Conservation (phyloP, 2,888 invertebrate genomes). For the Scrobipalpa costella region DNA sequence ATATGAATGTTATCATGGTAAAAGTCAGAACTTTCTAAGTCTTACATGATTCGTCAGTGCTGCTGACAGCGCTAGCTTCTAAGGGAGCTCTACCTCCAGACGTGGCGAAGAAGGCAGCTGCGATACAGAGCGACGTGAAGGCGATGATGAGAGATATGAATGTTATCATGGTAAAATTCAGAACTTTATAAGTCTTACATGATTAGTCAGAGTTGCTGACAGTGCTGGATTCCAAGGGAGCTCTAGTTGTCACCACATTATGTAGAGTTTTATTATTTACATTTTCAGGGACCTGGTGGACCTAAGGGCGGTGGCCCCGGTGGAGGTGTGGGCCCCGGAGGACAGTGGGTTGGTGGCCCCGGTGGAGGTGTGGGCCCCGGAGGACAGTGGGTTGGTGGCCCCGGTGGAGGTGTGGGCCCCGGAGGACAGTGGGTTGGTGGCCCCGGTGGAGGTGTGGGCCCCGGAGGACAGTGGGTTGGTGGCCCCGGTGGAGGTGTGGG, state of each 20-base stretch:
- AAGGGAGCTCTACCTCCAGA: conserved; percentile 49
- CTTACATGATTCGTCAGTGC: conserved; percentile 52
- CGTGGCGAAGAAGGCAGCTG: conserved; percentile 63
- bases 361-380: neutral
- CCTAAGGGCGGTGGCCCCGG: neutral
- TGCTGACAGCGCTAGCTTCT: conserved; percentile 53
- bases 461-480: too few species aligned
- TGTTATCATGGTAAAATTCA: neutral
- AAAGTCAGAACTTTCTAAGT: neutral
- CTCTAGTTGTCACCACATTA: conserved; percentile 37
- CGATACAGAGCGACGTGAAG: conserved; percentile 54
- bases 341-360: neutral
- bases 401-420: neutral
- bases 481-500: too few species aligned
- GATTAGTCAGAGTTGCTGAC: conserved; percentile 49
- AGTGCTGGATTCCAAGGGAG: conserved; percentile 49
- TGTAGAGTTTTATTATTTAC: neutral
- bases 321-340: neutral
- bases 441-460: neutral
- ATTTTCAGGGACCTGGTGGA: neutral
- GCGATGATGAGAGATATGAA: neutral
- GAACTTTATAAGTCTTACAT: conserved; percentile 34
- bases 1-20: neutral
- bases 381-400: neutral
- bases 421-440: neutral